Conservation (phyloP, 2,113 vertebrate genomes). For the Psittacula cyanocephala region DNA sequence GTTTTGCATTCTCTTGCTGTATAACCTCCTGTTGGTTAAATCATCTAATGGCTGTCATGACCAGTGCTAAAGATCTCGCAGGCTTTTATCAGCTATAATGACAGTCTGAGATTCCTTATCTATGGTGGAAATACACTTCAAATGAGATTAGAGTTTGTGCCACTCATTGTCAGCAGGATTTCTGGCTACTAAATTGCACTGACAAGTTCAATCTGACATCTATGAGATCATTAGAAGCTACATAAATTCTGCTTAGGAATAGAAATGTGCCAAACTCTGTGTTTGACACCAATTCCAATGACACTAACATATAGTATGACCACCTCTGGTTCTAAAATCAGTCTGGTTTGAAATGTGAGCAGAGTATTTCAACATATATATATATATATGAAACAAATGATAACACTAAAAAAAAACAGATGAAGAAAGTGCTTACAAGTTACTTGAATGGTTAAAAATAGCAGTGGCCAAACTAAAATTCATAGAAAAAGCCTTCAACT, state of each 20-base stretch:
- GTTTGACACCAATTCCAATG: background rate
- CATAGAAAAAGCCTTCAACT: constrained; percentile 47
- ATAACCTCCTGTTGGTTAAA: background rate
- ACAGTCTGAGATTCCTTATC: constrained; percentile 46
- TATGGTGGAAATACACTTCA: constrained; percentile 56
- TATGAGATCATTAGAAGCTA: constrained; percentile 20
- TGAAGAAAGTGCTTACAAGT: background rate
- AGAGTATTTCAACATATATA: background rate
- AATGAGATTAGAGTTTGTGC: constrained; percentile 40
- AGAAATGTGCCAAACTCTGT: background rate
- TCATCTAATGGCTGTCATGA: background rate
- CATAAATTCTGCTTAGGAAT: background rate
- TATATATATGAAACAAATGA: background rate
- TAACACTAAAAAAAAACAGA: background rate
- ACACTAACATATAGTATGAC: background rate
- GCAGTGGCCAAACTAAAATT: background rate
- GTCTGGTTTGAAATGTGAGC: background rate
- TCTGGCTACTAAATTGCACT: constrained; percentile 29
- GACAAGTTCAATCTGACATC: constrained; percentile 45
- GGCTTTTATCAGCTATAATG: constrained; percentile 65
- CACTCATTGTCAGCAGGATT: constrained; percentile 64
- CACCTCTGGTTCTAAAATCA: background rate
- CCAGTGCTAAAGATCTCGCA: constrained; percentile 36
- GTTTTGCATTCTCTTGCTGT: constrained; percentile 13
- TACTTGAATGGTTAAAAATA: background rate